Evolutionary conservation across 2,113 vertebrate species (phyloP), one percentile per base, ranked within the genome.

Genomic region (Atractosteus spatula): DNA sequence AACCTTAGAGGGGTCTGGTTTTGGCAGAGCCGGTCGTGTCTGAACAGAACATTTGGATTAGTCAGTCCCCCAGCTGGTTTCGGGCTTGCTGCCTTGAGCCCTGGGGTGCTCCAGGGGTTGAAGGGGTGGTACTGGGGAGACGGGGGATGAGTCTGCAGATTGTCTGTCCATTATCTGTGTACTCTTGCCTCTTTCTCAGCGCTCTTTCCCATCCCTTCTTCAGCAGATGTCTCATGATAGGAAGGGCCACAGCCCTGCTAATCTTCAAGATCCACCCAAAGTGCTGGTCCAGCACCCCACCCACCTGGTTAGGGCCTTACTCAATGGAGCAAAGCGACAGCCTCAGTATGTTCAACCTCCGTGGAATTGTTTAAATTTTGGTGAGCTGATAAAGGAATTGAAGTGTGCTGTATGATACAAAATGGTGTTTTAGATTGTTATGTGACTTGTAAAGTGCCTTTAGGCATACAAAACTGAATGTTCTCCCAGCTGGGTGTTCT

Each of bases 161-260:
- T n/a, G 11, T 44, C 64, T 0, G 11, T n/a, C 41, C 44, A 4
- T 13, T 66, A 66, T 66, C 64, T 45, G 12, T 7, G 3, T 47
- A 3, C 64, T 45, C 64, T n/a, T 44, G 43, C 2, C 14, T 45
- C 43, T 2, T 66, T 41, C 41, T 44, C 29, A 42, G 63, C 6
- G 42, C n/a, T 66, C 45, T 42, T 45, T 45, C 13, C 42, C 42
- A 44, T 66, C 12, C 64, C 8, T 12, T 14, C 51, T 54, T 44
- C 41, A 74, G 69, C 83, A 83, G 64, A 77, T 71, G 78, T 10
- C 43, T 14, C n/a, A 3, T 66, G 84, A 88, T 87, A 84, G 73
- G 43, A 3, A 51, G 73, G 56, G 76, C 79, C 79, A 79, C 77
- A 57, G 69, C 62, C 84, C 78, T 59, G n/a, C 69, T 86, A 81